Conservation (phyloP, 2,888 invertebrate species). For the Drosophila cognata region DNA sequence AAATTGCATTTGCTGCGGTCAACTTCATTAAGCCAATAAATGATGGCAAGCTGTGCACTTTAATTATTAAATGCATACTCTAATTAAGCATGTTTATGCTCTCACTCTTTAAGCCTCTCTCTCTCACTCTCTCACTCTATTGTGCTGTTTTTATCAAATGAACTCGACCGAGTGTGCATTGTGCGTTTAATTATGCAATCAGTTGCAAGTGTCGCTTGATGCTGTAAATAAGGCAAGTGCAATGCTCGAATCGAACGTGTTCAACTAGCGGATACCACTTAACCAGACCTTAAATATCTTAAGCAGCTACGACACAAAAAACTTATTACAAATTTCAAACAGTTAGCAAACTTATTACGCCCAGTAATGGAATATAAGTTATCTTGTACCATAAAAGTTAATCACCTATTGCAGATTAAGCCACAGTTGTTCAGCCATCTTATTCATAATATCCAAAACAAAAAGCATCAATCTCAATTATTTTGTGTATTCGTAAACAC, state of each 20-base stretch:
- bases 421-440: neutral
- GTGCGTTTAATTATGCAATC: constrained; percentile 55
- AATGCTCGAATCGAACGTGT: neutral
- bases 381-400: neutral
- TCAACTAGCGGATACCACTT: constrained; percentile 10
- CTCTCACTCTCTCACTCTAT: constrained; percentile 1
- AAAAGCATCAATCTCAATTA: neutral
- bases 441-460: neutral
- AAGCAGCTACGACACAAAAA: neutral
- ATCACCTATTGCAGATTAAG: neutral
- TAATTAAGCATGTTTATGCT: constrained; percentile 61
- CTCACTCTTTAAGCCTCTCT: neutral
- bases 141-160: constrained; percentile 58
- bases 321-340: neutral
- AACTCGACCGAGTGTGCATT: constrained; percentile 31
- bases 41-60: constrained; percentile 44
- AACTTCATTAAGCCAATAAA: constrained; percentile 72
- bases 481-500: neutral
- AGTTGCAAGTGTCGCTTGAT: constrained; percentile 43
- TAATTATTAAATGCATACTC: constrained; percentile 63
- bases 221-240: constrained; percentile 28
- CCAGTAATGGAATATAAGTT: neutral
- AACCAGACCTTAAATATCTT: neutral
- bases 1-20: constrained; percentile 55
- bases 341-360: neutral